Evolutionary conservation across 1,140 invertebrate species (phyloP), one percentile per base, ranked within the genome.

Genomic region (Centruroides sculpturatus): DNA sequence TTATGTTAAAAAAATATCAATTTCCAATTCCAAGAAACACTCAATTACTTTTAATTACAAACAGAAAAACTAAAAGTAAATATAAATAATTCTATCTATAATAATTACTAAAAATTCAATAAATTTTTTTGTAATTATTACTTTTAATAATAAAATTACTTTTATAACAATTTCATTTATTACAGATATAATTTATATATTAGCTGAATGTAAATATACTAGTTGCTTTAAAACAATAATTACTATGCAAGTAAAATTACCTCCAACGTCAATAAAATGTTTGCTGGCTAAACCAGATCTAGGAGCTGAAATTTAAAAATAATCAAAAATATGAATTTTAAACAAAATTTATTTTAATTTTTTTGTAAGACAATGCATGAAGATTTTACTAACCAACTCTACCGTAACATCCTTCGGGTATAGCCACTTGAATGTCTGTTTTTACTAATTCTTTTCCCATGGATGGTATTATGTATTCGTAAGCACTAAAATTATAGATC

Each of bases 261-360:
- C 85, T 66, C 94, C 95, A 69, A 99, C 90, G 79, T 99, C 93
- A 69, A 99, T 96, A 62, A 87, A 89, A 74, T 96, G 82, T 76
- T 99, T 99, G 51, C 83, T 83, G 36, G 96, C 93, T 47, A 99
- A 77, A 0, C 96, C 96, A 60, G 94, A 98, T 59, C 96, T 82
- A 6, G 97, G 95, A 4, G 96, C 96, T 75, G 65, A 61, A 70
- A 69, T n/a, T 66, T 48, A 66, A 50, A 54, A 48, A 66, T 13
- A 56, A 64, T 23, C 10, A 47, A 23, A 60, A 60, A 55, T 12
- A 53, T 46, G 23, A 4, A 34, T n/a, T 46, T 23, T 23, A 23
- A 23, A 23, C 23, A 23, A 23, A 23, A 23, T 23, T 23, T 23
- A 23, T 52, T 58, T 23, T 23, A n/a, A 61, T 36, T 9, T 23